Conservation (phyloP, 2,797 vertebrate genomes). For the Dendrocincla fuliginosa region DNA sequence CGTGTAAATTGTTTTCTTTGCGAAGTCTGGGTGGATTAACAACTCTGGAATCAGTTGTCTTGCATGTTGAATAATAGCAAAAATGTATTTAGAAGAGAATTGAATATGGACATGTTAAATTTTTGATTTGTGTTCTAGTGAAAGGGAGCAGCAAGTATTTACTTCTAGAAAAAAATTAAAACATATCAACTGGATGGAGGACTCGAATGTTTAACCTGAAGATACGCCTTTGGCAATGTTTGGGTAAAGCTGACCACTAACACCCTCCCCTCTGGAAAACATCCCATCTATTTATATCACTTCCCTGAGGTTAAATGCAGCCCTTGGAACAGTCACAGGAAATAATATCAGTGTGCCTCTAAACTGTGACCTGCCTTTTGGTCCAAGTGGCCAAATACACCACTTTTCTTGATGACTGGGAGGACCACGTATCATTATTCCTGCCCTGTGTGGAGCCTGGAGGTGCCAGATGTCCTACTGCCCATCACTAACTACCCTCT, state of each 20-base stretch:
- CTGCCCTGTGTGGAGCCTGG: not conserved
- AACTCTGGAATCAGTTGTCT: not conserved
- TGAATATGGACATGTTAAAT: rapidly evolving
- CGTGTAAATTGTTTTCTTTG: not conserved
- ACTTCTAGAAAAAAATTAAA: not conserved
- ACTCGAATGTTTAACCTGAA: not conserved
- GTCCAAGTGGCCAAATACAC: not conserved
- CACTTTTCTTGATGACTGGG: not conserved
- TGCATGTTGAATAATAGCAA: not conserved
- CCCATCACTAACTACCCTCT: rapidly evolving
- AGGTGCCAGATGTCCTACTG: not conserved
- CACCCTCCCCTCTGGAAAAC: not conserved
- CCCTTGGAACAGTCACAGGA: not conserved
- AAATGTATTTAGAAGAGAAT: not conserved
- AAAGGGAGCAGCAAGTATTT: not conserved
- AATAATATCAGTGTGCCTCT: not conserved
- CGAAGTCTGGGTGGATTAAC: not conserved
- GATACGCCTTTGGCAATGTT: not conserved
- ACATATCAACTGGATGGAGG: not conserved
- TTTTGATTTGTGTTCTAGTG: not conserved
- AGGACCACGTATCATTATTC: not conserved
- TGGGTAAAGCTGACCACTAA: not conserved
- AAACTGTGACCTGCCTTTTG: not conserved
- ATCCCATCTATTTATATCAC: not conserved
- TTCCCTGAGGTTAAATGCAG: constrained; percentile 14